Evolutionary conservation across 2,888 invertebrate genomes (phyloP).

Genomic region (Drosophila multiciliata): DNA sequence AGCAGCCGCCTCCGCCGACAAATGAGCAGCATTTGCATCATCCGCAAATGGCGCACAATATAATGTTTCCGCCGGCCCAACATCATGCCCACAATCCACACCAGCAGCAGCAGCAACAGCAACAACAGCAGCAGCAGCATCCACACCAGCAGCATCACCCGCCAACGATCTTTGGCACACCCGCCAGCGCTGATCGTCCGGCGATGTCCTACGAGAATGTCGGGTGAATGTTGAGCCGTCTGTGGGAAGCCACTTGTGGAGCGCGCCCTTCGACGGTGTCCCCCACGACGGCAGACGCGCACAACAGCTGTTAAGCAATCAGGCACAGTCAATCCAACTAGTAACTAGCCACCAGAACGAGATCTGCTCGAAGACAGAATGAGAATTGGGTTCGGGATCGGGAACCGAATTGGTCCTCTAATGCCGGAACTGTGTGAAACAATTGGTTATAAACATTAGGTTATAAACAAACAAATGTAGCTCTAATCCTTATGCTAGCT

Average conservation of each 20-base stretch:
- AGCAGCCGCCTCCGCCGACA: conserved; percentile 83
- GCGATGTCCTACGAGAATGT: conserved; percentile 84
- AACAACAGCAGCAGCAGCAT: conserved; percentile 67
- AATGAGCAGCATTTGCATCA: conserved; percentile 83
- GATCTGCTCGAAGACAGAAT: conserved; percentile 16
- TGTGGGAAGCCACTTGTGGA: conserved; percentile 83
- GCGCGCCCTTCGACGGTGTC: conserved; percentile 79
- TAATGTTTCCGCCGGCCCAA: conserved; percentile 83
- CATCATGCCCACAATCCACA: conserved; percentile 83
- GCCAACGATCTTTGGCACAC: conserved; percentile 79
- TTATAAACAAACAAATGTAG: conserved; percentile 39
- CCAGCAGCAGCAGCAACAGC: conserved; percentile 80
- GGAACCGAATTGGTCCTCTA: background rate
- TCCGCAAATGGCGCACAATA: conserved; percentile 83
- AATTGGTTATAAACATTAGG: conserved; percentile 66
- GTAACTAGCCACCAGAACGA: conserved; percentile 20
- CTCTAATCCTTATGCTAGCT: conserved; percentile 52
- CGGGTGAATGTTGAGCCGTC: conserved; percentile 83
- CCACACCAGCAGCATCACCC: conserved; percentile 75
- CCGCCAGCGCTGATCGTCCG: conserved; percentile 80
- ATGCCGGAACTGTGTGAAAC: conserved; percentile 59
- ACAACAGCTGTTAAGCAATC: conserved; percentile 55
- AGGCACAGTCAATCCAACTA: conserved; percentile 12
- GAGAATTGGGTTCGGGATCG: background rate
- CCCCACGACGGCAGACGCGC: conserved; percentile 75